Base-by-base conservation (phyloP, 2,797 vertebrate species). In the Novumbra hubbsi region DNA sequence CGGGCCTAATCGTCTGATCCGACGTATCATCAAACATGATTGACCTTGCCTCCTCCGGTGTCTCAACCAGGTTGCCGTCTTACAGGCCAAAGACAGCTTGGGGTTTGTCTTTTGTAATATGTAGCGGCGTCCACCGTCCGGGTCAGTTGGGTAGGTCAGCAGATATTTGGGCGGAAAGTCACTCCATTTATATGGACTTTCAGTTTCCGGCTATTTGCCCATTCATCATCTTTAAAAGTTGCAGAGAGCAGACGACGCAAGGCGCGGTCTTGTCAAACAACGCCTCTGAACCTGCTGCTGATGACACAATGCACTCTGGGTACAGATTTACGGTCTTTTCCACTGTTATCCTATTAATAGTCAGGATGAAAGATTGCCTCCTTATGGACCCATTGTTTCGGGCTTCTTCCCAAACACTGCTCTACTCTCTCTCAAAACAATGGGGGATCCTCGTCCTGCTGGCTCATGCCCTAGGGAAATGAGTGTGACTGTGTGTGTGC, bases 341-440 rank as follows among this genome's bases (percentile, higher is more conserved):
- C 50, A 24, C 24, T 21, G 17, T 77, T 16, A n/a, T 64, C 24
- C 27, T 78, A 80, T 78, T 71, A 78, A 83, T 78, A 85, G 71
- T 73, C 32, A 57, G 12, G 28, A 60, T 28, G 19, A 55, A 52
- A 73, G 78, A 79, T 72, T 60, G 34, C 62, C 68, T 68, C 34
- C n/a, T 52, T 77, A 60, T 75, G 27, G 14, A 27, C 78, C 79
- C 74, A 89, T 91, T 92, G 89, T 90, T 90, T 81, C 8, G 48
- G 70, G 52, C 21, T 1, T 68, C 48, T 67, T 48, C 28, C 62
- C n/a, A 16, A 1, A 19, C 67, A 17, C 70, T 64, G 16, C 30
- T 71, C 62, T 60, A 62, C 27, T 9, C 45, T 52, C 73, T 41
- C 24, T 73, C 38, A 0, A 75, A 87, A 90, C 88, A 92, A 89